Base-by-base conservation (phyloP, 2,888 invertebrate species). In the Rugalucina vietnamica region DNA sequence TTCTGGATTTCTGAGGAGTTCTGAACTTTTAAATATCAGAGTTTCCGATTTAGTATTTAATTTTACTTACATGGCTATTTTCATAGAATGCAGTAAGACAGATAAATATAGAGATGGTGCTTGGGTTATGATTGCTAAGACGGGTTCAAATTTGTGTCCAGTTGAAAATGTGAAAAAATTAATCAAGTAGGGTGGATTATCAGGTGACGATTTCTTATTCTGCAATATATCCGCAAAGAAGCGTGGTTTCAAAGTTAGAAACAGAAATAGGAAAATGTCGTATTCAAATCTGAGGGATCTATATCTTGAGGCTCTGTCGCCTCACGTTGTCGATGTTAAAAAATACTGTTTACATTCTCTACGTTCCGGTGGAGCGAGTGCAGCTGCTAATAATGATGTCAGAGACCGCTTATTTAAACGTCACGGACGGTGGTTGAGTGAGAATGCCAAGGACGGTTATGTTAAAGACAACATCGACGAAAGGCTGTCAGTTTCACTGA, bases 361-460 rank as follows among this genome's bases (percentile, higher is more conserved):
- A 24, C 34, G 78, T 12, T 74, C 82, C 24, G 75, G 82, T 0
- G 82, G 79, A 14, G 79, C 83, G n/a, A 79, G 79, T 21, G 36
- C 70, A n/a, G 85, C 85, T 74, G 85, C 82, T n/a, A 82, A 79
- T 34, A 69, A 18, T 21, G 82, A 82, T n/a, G 72, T 85, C 29
- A 29, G 27, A 21, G 85, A 85, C 57, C 75, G 81, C 49, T 18
- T 85, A 65, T 84, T 81, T 57, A 80, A 84, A 39, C 37, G 73
- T 4, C 81, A 81, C 37, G 81, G 84, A 0, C 12, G 84, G 29
- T 84, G 84, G 81, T 14, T 57, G 5, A 82, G 79, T 70, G 85
- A 85, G 29, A 75, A 75, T 0, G 82, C 85, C 3, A 82, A 82
- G 29, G 85, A 85, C 37, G 85, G 84, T 0, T 81, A 84, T 70